These are phyloP conservation scores for Coluber constrictor DNA, from an alignment of 2,797 vertebrate species.

Conservation along the genomic window DNA sequence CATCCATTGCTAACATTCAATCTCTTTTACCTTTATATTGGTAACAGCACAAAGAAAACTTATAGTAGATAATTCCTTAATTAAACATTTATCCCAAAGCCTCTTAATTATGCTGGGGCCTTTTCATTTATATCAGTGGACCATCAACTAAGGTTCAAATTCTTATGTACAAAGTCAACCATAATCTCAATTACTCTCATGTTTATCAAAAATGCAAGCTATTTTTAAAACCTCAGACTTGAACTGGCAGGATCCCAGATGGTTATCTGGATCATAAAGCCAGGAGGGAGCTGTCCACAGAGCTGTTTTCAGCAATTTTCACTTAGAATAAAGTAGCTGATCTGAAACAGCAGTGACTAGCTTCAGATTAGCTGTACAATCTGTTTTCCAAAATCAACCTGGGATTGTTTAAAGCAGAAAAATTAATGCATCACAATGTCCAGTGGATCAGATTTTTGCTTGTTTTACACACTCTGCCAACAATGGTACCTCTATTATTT, in stretches of 20 bases:
- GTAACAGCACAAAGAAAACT: not conserved
- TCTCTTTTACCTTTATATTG: not conserved
- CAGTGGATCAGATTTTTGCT: not conserved
- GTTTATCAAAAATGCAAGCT: not conserved
- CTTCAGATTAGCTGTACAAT: not conserved
- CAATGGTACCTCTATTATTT: not conserved
- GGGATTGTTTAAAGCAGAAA: not conserved
- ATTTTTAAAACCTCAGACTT: conserved; percentile 11
- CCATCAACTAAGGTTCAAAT: not conserved
- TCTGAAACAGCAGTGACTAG: not conserved
- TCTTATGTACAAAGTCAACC: not conserved
- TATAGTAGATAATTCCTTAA: conserved; percentile 18
- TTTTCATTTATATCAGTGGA: conserved; percentile 28
- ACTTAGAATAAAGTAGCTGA: not conserved
- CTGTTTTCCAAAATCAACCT: not conserved
- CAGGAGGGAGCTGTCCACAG: not conserved
- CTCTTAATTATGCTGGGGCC: not conserved
- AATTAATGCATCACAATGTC: not conserved
- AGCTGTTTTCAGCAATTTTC: conserved; percentile 2
- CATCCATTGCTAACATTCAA: not conserved
- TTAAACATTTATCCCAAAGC: not conserved
- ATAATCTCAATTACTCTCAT: not conserved
- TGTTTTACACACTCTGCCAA: not conserved
- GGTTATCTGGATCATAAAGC: not conserved
- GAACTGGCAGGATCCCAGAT: conserved; percentile 8